A percentile compares a stretch with the other conserved stretches of the same genome.
Conservation (phyloP, 2,113 vertebrate species). For the Passer montanus region DNA sequence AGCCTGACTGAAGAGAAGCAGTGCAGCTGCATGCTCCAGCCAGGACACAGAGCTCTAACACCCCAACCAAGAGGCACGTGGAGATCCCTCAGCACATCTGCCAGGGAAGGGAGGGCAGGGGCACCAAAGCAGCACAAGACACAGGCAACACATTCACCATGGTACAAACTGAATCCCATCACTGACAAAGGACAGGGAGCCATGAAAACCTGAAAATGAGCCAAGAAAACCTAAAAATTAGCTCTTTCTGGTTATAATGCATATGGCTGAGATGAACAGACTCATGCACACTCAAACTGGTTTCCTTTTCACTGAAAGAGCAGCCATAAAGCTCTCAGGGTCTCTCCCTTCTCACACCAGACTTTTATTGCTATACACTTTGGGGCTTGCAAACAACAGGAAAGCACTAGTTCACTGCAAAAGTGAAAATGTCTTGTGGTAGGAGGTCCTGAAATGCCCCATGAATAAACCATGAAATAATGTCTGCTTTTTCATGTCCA, state of each 20-base stretch:
- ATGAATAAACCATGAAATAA: not conserved
- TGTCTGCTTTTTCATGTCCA: not conserved
- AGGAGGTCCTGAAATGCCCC: not conserved
- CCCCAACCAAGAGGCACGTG: not conserved
- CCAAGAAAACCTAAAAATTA: fast-evolving
- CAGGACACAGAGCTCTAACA: fast-evolving
- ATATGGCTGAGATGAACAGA: not conserved
- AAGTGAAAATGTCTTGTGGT: not conserved
- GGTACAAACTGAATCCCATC: not conserved
- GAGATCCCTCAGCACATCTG: not conserved
- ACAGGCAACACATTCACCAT: not conserved
- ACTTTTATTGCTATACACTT: not conserved
- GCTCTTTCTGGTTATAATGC: not conserved
- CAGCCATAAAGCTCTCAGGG: not conserved
- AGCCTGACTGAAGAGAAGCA: not conserved
- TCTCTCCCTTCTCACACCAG: not conserved
- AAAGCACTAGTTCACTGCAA: not conserved
- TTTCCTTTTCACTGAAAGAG: not conserved
- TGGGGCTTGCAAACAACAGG: not conserved
- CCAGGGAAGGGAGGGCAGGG: not conserved
- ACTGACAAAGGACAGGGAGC: not conserved
- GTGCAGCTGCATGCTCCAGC: not conserved
- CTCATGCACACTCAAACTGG: not conserved
- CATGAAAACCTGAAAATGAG: fast-evolving
- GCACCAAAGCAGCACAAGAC: not conserved